These are phyloP conservation scores for Deroplatys truncata DNA, from an alignment of 2,888 invertebrate genomes.

Conservation along the genomic window DNA sequence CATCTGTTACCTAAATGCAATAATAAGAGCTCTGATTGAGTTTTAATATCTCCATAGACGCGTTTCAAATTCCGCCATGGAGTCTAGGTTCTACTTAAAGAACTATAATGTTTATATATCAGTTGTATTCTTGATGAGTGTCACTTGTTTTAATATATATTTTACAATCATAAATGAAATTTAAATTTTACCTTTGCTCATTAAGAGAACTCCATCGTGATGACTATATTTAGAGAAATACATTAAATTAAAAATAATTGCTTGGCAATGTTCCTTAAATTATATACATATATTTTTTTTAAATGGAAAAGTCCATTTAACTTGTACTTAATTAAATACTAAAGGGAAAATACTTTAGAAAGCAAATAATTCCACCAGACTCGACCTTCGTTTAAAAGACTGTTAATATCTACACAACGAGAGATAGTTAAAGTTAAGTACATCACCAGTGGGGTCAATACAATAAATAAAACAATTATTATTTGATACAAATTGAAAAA, in stretches of 20 bases:
- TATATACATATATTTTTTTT: not conserved
- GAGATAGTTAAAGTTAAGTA: conserved; percentile 16
- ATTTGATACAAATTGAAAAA: not conserved
- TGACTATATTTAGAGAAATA: not conserved
- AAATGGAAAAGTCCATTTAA: conserved; percentile 5
- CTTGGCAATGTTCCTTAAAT: conserved; percentile 13
- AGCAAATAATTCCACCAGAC: conserved; percentile 18
- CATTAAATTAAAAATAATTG: conserved; percentile 16
- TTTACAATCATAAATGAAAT: not conserved
- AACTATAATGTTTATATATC: conserved; percentile 9
- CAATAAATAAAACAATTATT: conserved; percentile 12
- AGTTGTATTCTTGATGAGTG: not conserved
- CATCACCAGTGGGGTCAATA: conserved; percentile 19
- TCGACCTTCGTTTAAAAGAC: conserved; percentile 10
- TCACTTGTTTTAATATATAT: not conserved
- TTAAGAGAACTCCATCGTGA: not conserved
- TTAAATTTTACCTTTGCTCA: not conserved
- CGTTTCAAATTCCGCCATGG: not conserved
- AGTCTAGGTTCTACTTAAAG: conserved; percentile 1
- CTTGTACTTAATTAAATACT: conserved; percentile 16
- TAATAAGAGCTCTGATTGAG: not conserved
- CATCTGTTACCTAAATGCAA: conserved; percentile 4
- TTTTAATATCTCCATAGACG: not conserved
- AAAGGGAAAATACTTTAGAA: not conserved
- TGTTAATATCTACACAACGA: conserved; percentile 8